phyloP scores from a whole-genome alignment of 2,113 vertebrate genomes.

The Lagopus leucura region DNA sequence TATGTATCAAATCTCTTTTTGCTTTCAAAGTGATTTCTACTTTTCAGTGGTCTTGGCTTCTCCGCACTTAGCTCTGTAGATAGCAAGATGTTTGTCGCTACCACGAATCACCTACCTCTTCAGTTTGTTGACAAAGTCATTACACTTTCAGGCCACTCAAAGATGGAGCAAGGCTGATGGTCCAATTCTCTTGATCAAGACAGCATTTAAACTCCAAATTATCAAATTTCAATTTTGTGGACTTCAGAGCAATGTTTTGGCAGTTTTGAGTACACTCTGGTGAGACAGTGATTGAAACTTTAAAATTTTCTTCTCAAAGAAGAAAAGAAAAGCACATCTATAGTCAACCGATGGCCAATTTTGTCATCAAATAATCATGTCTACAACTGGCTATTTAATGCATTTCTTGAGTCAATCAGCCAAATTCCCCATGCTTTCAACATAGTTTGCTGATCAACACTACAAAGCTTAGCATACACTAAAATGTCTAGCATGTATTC shows the following conservation, averaged over 20 bases:
- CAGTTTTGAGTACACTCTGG: background rate
- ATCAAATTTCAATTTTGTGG: background rate
- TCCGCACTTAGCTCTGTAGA: background rate
- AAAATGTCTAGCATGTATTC: background rate
- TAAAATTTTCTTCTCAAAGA: background rate
- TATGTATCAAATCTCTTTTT: fast-evolving
- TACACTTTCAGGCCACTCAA: background rate
- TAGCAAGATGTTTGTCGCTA: background rate
- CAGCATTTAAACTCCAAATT: background rate
- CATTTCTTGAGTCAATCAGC: background rate
- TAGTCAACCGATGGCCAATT: background rate
- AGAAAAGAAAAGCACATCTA: background rate
- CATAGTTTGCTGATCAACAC: background rate
- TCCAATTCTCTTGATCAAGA: background rate
- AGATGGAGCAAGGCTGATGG: background rate
- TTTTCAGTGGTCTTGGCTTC: background rate
- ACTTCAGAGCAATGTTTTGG: background rate
- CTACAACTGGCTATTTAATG: fast-evolving
- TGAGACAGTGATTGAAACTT: background rate
- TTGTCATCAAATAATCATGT: background rate
- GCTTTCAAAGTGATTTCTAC: background rate
- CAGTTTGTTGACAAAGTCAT: background rate
- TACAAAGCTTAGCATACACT: background rate
- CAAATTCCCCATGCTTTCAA: background rate
- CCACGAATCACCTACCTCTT: background rate